Percentiles rank a stretch among this genome's conserved stretches.
Conservation (phyloP, 2,888 invertebrate species). For the Dynastes grantii region DNA sequence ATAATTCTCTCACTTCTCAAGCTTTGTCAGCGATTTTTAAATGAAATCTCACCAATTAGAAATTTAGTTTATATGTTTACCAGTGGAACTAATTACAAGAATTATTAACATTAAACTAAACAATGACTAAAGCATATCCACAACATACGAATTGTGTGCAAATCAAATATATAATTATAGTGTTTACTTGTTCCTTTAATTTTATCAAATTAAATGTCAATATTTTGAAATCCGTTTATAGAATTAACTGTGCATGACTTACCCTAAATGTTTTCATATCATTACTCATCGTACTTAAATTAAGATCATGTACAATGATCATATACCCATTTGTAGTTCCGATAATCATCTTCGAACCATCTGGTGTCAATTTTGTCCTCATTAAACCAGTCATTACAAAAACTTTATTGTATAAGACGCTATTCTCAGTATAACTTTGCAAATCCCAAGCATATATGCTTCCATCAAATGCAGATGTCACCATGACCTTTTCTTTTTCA, state of each 20-base stretch:
- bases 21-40: too few relatives aligned
- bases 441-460: conserved; percentile 96
- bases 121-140: too few relatives aligned
- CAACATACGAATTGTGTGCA: too few relatives aligned
- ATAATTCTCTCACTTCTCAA: too few relatives aligned
- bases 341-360: conserved; percentile 89
- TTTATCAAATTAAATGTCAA: conserved; percentile 1
- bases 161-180: too few relatives aligned
- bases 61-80: too few relatives aligned
- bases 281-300: conserved; percentile 83
- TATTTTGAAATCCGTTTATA: background rate
- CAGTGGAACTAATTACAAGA: too few relatives aligned
- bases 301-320: conserved; percentile 90
- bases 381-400: conserved; percentile 89
- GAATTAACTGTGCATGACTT: conserved; percentile 50
- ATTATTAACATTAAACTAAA: too few relatives aligned
- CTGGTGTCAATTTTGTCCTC: conserved; percentile 90
- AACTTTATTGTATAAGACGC: conserved; percentile 84
- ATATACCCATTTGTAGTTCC: conserved; percentile 93
- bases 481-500: conserved; percentile 84
- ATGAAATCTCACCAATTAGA: too few relatives aligned
- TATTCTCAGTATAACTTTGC: conserved; percentile 86
- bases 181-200: too few relatives aligned
- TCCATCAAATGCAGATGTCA: conserved; percentile 95
- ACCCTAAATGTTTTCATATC: conserved; percentile 91